These are phyloP conservation scores for Sinhomidia bicolor DNA, from an alignment of 2,888 invertebrate species.

Conservation along the genomic window DNA sequence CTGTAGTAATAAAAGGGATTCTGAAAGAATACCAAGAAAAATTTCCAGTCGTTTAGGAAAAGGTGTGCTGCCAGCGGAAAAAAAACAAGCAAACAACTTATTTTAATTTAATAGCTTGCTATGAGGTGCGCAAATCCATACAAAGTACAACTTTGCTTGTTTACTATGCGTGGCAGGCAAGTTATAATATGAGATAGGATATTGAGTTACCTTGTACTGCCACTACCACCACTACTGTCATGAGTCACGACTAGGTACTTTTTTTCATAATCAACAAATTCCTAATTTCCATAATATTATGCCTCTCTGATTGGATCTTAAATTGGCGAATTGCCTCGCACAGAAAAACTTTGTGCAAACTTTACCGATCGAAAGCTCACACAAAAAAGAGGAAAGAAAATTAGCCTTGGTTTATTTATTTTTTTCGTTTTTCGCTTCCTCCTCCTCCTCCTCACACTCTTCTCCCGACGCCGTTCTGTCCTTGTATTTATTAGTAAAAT, in stretches of 20 bases:
- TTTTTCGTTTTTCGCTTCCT: not conserved
- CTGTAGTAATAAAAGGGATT: too few relatives aligned
- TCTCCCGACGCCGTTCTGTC: not conserved
- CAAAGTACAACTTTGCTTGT: too few relatives aligned
- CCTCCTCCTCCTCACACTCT: not conserved
- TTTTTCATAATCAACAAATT: not conserved
- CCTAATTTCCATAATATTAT: not conserved
- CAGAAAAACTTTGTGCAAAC: not conserved
- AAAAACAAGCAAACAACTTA: too few relatives aligned
- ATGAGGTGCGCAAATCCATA: too few relatives aligned
- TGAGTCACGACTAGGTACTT: not conserved
- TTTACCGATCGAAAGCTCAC: not conserved
- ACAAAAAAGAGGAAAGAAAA: not conserved
- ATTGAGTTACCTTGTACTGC: conserved; percentile 5
- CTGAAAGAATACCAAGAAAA: too few relatives aligned
- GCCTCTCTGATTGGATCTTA: not conserved
- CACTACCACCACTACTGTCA: not conserved
- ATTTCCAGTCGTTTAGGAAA: too few relatives aligned
- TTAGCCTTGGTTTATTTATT: not conserved
- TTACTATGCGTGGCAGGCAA: conserved; percentile 22
- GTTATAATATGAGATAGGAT: conserved; percentile 30
- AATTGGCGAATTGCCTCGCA: not conserved
- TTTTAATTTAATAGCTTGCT: too few relatives aligned
- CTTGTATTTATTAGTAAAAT: too few relatives aligned
- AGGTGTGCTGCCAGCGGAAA: too few relatives aligned